Percentiles rank a stretch among this genome's conserved stretches.
Conservation (phyloP, 1,140 invertebrate genomes). For the Drosophila nannoptera region DNA sequence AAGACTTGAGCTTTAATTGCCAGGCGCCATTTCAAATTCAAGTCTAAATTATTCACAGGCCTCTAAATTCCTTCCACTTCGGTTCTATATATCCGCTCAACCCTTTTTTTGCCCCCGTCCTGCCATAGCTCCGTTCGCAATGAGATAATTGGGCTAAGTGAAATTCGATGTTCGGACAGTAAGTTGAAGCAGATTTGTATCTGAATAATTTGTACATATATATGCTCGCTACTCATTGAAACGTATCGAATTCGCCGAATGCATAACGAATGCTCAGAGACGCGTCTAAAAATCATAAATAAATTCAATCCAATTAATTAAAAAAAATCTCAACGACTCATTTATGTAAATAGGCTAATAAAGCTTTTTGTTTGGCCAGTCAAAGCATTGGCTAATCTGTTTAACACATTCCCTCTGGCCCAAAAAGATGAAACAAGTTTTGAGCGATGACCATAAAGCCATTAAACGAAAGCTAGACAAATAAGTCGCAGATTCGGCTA, state of each 20-base stretch:
- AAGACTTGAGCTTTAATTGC: conserved; percentile 8
- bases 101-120: too few species aligned
- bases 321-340: conserved; percentile 44
- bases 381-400: conserved; percentile 43
- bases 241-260: conserved; percentile 21
- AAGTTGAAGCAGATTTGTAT: neutral
- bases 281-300: conserved; percentile 43
- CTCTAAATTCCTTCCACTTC: too few species aligned
- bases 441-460: conserved; percentile 41
- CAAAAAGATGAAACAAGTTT: conserved; percentile 17
- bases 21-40: neutral
- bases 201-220: neutral
- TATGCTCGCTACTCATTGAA: conserved; percentile 3
- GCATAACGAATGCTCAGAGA: conserved; percentile 60
- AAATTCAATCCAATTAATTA: conserved; percentile 69
- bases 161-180: neutral
- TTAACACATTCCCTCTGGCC: conserved; percentile 58
- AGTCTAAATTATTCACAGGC: too few species aligned
- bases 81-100: too few species aligned
- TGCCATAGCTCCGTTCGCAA: too few species aligned
- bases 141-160: neutral
- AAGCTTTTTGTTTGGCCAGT: conserved; percentile 54
- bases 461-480: conserved; percentile 27
- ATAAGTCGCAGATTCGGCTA: conserved; percentile 28
- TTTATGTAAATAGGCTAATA: conserved; percentile 67